Base-by-base conservation (phyloP, 2,113 vertebrate genomes). In the Percina caprodes region DNA sequence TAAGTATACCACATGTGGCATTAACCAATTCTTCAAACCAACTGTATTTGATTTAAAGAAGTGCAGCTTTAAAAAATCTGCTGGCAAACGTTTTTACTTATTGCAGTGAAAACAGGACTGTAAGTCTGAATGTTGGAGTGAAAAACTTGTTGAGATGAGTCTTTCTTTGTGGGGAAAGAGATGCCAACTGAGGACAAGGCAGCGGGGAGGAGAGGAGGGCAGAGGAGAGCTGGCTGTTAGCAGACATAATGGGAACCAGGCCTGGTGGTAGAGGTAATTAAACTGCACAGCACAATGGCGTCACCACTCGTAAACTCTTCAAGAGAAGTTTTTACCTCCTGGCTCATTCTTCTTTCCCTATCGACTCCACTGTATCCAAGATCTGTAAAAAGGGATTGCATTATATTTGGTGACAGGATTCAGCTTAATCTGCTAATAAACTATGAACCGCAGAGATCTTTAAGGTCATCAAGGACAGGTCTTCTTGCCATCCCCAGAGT, bases 221-320 rank as follows among this genome's bases (percentile, higher is more conserved):
- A 80, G 88, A 85, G 77, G 87, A 89, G 86, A 77, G 84, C 74
- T 90, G 86, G 90, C 86, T 86, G 87, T 84, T 89, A 82, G 89
- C 74, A 68, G 69, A 88, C 79, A 74, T 91, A 93, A 94, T 93
- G 87, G 81, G 86, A 92, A 93, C 85, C 93, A 94, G 92, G 84
- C 86, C 81, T 68, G 69, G 74, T 88, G 77, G 80, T 73, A 56
- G 74, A 88, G 62, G 89, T 92, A 85, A 91, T 92, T 91, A 92
- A 92, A 92, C 86, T 78, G 77, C 71, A 39, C 77, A 87, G 82
- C 86, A 89, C 80, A 86, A 90, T 90, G 84, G 85, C 87, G 87
- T 92, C 89, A 92, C 81, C 86, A 66, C 82, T 91, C 77, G 56
- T 91, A 91, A 90, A 92, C 77, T 82, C 74, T 75, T 74, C 79